These are phyloP conservation scores for Argyrosomus japonicus DNA, from an alignment of 2,113 vertebrate species.

Conservation along the genomic window DNA sequence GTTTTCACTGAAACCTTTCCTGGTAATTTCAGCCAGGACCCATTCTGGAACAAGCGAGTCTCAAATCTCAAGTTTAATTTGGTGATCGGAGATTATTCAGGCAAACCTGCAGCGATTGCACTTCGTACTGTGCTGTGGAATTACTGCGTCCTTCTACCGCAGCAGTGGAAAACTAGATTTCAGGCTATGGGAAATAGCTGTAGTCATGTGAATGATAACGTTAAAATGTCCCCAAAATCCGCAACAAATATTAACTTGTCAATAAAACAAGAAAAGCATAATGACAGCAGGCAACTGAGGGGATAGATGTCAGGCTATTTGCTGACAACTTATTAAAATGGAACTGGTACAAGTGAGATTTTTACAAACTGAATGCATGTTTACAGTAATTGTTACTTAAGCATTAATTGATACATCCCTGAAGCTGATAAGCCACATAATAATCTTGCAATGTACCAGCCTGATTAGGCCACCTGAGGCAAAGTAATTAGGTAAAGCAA, in stretches of 20 bases:
- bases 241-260: constrained; percentile 12
- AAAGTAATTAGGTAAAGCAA: constrained; percentile 64
- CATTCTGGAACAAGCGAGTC: constrained; percentile 21
- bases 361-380: constrained; percentile 56
- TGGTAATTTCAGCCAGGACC: constrained; percentile 38
- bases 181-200: constrained; percentile 1
- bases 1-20: constrained; percentile 44
- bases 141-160: constrained; percentile 13
- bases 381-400: constrained; percentile 67
- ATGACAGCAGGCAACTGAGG: constrained; percentile 18
- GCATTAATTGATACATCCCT: constrained; percentile 56
- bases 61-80: constrained; percentile 51
- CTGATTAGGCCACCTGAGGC: constrained; percentile 69
- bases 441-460: constrained; percentile 55
- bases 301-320: constrained; percentile 20
- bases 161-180: background rate
- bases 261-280: constrained; percentile 28
- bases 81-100: constrained; percentile 53
- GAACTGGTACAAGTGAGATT: constrained; percentile 37
- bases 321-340: constrained; percentile 42
- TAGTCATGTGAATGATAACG: constrained; percentile 15
- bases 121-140: constrained; percentile 24
- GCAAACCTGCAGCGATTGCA: constrained; percentile 42
- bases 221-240: background rate
- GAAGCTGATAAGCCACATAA: constrained; percentile 60